Evolutionary conservation across 2,113 vertebrate species (phyloP), one percentile per base, ranked within the genome.

Genomic region (Oxygymnocypris stewartii): DNA sequence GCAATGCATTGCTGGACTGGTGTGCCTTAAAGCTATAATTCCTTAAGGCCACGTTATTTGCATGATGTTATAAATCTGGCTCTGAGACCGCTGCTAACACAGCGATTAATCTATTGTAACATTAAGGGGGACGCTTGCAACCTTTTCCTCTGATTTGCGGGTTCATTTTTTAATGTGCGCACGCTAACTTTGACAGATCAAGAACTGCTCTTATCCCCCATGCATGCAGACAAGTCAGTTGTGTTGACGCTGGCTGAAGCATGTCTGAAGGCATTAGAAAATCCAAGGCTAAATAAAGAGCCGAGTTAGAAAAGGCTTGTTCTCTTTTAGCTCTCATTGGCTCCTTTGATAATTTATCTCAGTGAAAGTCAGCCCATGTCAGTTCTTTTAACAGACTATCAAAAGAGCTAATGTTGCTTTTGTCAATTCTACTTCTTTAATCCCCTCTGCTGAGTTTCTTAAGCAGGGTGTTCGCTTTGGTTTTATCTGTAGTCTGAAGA

Each of bases 31-130:
- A 71, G 59, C 40, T 13, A 20, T 78, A 49, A 89, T 85, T 86
- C 80, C 90, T 69, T 69, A 80, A 67, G 85, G 84, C 75, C 31
- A 47, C 28, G 61, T 88, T 86, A 88, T 90, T 89, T 85, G 75
- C 86, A 85, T 77, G 82, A 86, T 86, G 61, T 85, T 69, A 79
- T 91, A 85, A 88, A 87, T 88, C 86, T 76, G 44, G 76, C 44
- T 9, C n/a, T 2, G 51, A 82, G 85, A 47, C 84, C 35, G 79
- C 40, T 37, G 69, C 84, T 20, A 76, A 40, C 37, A 14, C 25
- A 74, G 40, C 84, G 47, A 81, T 87, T n/a, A 80, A 79, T 73
- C 81, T 78, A 84, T 76, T 69, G 77, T 23, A 35, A 84, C 88
- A 81, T 76, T 78, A 87, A 73, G 69, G 81, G 54, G 12, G 87